Evolutionary conservation across 2,888 invertebrate genomes (phyloP).

Genomic region (Hydrotaea diabolus): DNA sequence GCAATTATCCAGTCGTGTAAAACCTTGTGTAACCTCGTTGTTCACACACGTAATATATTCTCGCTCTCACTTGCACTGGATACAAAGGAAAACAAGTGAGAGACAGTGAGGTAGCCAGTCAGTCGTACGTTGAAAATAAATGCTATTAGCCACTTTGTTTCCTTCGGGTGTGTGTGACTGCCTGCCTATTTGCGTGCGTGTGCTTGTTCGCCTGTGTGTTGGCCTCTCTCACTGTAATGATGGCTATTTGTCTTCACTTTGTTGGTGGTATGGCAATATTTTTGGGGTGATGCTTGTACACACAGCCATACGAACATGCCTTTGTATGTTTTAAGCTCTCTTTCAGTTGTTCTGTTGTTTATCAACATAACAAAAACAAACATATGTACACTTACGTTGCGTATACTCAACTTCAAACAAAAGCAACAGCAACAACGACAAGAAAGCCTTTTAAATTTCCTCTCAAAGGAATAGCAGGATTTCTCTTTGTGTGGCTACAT

Average conservation of each 20-base stretch:
- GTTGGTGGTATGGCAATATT: neutral
- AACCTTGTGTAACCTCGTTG: conserved; percentile 57
- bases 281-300: neutral
- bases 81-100: neutral
- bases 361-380: neutral
- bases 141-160: conserved; percentile 41
- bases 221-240: conserved; percentile 26
- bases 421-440: neutral
- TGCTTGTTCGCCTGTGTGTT: no score
- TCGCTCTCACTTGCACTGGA: neutral
- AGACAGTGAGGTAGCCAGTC: no score
- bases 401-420: no score
- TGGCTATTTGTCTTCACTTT: conserved; percentile 48
- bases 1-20: conserved; percentile 51
- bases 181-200: neutral
- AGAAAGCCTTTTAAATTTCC: neutral
- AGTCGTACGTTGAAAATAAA: neutral
- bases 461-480: neutral
- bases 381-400: neutral
- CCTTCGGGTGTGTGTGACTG: conserved; percentile 37
- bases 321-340: neutral
- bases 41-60: conserved; percentile 33
- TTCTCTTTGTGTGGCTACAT: neutral
- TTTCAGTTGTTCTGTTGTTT: no score
- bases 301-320: no score